Percentiles rank a stretch among this genome's conserved stretches.
Conservation (phyloP, 1,140 invertebrate genomes). For the Leptinotarsa texana region DNA sequence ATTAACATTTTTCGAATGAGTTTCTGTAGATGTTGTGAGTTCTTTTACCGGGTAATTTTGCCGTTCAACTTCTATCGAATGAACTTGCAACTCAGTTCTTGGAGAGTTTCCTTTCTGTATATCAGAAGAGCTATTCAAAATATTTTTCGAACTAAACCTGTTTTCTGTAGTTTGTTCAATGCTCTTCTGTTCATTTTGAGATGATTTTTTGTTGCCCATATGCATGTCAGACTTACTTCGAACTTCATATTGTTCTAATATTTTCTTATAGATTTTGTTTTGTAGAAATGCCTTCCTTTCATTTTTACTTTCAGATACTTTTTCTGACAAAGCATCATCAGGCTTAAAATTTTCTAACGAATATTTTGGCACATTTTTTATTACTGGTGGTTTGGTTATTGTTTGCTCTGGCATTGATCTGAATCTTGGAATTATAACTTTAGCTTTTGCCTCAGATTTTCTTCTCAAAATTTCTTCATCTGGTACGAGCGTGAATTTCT, state of each 20-base stretch:
- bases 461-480: not conserved
- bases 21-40: not conserved
- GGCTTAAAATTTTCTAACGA: not conserved
- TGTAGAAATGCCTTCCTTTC: not conserved
- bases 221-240: not conserved
- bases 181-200: not conserved
- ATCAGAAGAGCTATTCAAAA: not conserved
- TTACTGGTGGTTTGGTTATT: not conserved
- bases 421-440: not conserved
- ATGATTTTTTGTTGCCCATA: not conserved
- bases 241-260: not conserved
- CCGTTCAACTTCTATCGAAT: not conserved
- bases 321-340: not conserved
- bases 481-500: not conserved
- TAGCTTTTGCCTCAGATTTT: not conserved
- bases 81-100: not conserved
- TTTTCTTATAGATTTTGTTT: not conserved
- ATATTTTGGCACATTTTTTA: not conserved
- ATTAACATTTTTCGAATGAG: not conserved
- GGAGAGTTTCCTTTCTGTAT: not conserved
- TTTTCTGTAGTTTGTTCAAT: not conserved
- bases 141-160: not conserved
- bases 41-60: not conserved
- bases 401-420: not conserved
- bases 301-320: not conserved